These are phyloP conservation scores for Palythoa grandiflora DNA, from an alignment of 92 coral and sea anemone genomes.

Conservation along the genomic window DNA sequence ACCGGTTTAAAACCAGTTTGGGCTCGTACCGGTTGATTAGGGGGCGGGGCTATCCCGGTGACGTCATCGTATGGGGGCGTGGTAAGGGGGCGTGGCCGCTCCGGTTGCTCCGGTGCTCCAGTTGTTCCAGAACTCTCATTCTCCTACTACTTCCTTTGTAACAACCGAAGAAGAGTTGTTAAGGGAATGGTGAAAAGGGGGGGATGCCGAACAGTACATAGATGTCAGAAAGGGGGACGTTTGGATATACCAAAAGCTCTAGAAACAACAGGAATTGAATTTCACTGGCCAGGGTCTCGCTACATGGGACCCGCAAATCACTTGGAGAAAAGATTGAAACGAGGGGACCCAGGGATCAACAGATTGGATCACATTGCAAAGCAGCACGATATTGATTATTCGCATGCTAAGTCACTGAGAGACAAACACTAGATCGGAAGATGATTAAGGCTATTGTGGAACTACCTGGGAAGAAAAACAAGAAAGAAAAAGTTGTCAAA, in stretches of 20 bases:
- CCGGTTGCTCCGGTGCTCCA: too few relatives aligned
- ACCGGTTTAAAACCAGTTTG: too few relatives aligned
- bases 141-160: too few relatives aligned
- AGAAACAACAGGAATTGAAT: neutral
- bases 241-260: neutral
- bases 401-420: neutral
- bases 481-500: neutral
- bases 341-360: conserved; percentile 12
- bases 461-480: conserved; percentile 14
- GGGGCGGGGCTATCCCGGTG: too few relatives aligned
- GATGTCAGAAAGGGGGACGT: neutral
- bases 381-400: conserved; percentile 31
- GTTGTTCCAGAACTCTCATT: too few relatives aligned
- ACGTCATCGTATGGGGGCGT: too few relatives aligned
- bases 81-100: too few relatives aligned
- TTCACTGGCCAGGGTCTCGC: neutral
- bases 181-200: neutral
- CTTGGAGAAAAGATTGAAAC: neutral
- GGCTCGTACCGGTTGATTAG: too few relatives aligned
- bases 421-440: conserved; percentile 33
- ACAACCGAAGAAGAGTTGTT: neutral
- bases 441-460: conserved; percentile 29
- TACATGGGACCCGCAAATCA: conserved; percentile 2
- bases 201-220: neutral
- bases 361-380: conserved; percentile 37